Base-by-base conservation (phyloP, 2,113 vertebrate species). In the Pituophis catenifer region DNA sequence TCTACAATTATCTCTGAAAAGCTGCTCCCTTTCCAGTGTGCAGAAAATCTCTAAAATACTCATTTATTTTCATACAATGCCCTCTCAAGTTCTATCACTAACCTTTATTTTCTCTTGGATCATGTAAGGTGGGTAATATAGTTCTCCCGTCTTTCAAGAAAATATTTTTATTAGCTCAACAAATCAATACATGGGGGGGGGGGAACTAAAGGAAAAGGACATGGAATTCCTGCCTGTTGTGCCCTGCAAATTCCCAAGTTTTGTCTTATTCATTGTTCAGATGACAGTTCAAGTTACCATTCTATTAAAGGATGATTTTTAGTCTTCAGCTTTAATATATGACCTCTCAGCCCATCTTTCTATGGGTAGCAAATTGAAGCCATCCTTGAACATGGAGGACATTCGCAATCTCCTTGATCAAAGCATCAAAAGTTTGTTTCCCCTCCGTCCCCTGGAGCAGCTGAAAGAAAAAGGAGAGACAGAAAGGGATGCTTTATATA, bases 391-490 rank as follows among this genome's bases (percentile, higher is more conserved):
- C 53, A 19, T 75, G 50, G 93, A 93, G 59, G 90, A 93, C 44
- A 57, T 90, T 48, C 52, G 90, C 5, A 70, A 19, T 10, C 17
- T 93, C 53, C 33, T 93, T 1, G 93, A 91, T 15, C 85, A 57
- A 57, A 75, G 93, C 86, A 86, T 93, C 86, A 93, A 88, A 50
- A 93, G 93, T 87, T 24, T 93, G 53, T 91, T 93, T 12, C 90
- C 93, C 7, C 90, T 93, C 44, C 93, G 59, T 91, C 53, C 93
- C 26, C 24, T 93, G 90, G 93, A 93, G 26, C 52, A 88, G 26
- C 58, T 88, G 90, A 93, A 93, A 48, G 54, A 59, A 59, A 89
- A 92, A 55, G 57, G 13, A 2, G 29, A 62, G 52, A 33, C 24
- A 57, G 90, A 44, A 50, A 19, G 50, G 24, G 59, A 93, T 57